Evolutionary conservation across 2,113 vertebrate genomes (phyloP).

Genomic region (Hiodon tergisus): DNA sequence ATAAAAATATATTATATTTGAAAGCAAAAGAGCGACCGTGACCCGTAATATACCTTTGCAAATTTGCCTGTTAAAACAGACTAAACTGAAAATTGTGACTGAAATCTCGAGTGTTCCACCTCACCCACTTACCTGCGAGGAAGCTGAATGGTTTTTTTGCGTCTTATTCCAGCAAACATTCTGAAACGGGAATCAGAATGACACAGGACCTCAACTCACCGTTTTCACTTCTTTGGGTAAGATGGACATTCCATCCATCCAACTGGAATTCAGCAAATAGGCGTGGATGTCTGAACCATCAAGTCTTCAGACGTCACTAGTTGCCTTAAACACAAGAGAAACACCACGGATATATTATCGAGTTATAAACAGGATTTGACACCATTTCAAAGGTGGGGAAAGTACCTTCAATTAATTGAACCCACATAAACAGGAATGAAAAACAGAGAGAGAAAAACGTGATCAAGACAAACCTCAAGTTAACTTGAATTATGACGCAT

Average conservation of each 20-base stretch:
- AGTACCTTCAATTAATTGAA: slow-evolving; percentile 51
- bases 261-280: slow-evolving; percentile 50
- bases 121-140: too few species aligned
- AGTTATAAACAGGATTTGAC: slow-evolving; percentile 68
- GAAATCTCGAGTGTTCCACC: too few species aligned
- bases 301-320: slow-evolving; percentile 31
- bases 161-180: not conserved
- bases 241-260: slow-evolving; percentile 56
- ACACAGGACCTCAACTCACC: slow-evolving; percentile 46
- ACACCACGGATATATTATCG: slow-evolving; percentile 45
- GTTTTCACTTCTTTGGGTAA: slow-evolving; percentile 47
- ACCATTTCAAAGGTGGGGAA: slow-evolving; percentile 58
- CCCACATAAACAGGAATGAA: slow-evolving; percentile 57
- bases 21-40: too few species aligned
- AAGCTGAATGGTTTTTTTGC: not conserved
- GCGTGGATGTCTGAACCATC: slow-evolving; percentile 35
- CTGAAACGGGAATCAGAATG: not conserved
- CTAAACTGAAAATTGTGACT: too few species aligned
- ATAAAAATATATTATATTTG: too few species aligned
- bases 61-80: too few species aligned
- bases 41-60: too few species aligned
- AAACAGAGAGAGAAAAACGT: slow-evolving; percentile 52
- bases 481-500: slow-evolving; percentile 53
- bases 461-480: slow-evolving; percentile 48
- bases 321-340: slow-evolving; percentile 17